These are phyloP conservation scores for Mayetiola destructor DNA, from an alignment of 2,888 invertebrate genomes.

Conservation along the genomic window DNA sequence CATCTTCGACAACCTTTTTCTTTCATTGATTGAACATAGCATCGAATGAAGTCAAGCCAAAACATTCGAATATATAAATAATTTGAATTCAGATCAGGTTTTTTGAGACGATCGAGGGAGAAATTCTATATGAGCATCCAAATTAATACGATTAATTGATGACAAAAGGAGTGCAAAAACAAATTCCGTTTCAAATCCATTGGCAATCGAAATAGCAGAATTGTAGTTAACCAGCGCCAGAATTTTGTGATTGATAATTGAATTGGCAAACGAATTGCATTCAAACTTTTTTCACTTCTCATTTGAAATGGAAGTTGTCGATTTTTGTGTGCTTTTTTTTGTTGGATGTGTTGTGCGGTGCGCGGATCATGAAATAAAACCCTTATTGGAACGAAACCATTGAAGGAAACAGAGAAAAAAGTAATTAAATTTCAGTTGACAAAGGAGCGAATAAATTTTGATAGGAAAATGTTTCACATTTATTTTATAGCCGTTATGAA, in stretches of 20 bases:
- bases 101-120: not conserved
- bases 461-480: too few relatives aligned
- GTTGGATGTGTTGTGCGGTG: not conserved
- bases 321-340: not conserved
- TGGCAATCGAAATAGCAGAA: not conserved
- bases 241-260: too few relatives aligned
- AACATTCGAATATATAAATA: not conserved
- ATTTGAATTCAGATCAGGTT: not conserved
- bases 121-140: not conserved
- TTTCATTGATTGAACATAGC: too few relatives aligned
- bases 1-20: too few relatives aligned
- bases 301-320: too few relatives aligned
- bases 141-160: not conserved
- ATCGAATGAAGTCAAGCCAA: not conserved
- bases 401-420: not conserved
- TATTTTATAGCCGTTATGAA: too few relatives aligned
- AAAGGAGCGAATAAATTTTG: too few relatives aligned
- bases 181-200: not conserved
- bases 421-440: too few relatives aligned
- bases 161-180: conserved; percentile 2
- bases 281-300: too few relatives aligned
- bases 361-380: not conserved
- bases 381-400: not conserved
- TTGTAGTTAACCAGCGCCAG: not conserved
- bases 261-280: not conserved